These are phyloP conservation scores for Siderastrea radians DNA, from an alignment of 92 coral and sea anemone genomes.

Conservation along the genomic window DNA sequence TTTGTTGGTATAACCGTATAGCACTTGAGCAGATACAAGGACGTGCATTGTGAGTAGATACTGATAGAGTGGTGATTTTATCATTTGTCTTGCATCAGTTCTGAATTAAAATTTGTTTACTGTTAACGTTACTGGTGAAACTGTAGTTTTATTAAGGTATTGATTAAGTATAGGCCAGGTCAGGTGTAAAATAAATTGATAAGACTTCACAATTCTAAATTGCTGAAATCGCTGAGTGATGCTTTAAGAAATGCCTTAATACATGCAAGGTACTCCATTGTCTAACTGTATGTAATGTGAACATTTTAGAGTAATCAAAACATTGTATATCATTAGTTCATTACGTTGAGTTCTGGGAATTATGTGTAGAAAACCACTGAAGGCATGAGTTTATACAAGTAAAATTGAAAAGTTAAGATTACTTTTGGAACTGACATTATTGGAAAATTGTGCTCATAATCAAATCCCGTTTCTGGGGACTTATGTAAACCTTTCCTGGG, in stretches of 20 bases:
- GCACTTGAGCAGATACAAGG: conserved; percentile 12
- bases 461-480: conserved; percentile 9
- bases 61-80: not conserved
- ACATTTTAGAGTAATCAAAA: not conserved
- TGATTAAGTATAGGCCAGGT: conserved; percentile 6
- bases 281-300: too few species aligned
- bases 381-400: conserved; percentile 9
- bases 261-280: too few species aligned
- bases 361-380: conserved; percentile 12
- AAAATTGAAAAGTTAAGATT: conserved; percentile 4
- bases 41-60: conserved; percentile 1
- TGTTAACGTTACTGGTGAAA: conserved; percentile 11
- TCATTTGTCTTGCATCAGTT: conserved; percentile 7
- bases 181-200: conserved; percentile 1
- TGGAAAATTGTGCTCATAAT: conserved; percentile 19
- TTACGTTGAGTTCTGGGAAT: conserved; percentile 11
- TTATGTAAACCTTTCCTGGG: not conserved
- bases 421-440: not conserved
- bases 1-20: not conserved
- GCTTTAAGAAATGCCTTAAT: not conserved
- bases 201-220: conserved; percentile 9
- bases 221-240: not conserved
- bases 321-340: conserved; percentile 13
- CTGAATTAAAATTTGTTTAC: conserved; percentile 10
- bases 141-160: conserved; percentile 13